Conservation (phyloP, 2,113 vertebrate species). For the Dissostichus mawsoni region DNA sequence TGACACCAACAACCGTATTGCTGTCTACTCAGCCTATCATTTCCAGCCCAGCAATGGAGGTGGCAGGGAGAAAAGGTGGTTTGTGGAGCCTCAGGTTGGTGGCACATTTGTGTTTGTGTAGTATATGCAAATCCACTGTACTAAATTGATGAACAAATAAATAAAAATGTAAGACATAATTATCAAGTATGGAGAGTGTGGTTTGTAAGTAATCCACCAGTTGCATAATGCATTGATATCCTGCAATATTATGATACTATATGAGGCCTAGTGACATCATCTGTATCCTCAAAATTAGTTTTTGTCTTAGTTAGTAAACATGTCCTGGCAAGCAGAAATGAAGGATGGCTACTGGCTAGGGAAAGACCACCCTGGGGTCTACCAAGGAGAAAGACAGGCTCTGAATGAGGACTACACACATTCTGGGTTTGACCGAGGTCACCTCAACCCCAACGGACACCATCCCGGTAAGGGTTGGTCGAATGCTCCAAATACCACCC, state of each 20-base stretch:
- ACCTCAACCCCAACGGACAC: conserved; percentile 84
- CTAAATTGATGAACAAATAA: neutral
- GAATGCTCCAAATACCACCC: too few species aligned
- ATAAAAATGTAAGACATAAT: neutral
- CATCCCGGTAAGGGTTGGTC: conserved; percentile 73
- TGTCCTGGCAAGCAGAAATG: conserved; percentile 79
- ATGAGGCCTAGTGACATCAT: neutral
- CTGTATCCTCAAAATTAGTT: too few species aligned
- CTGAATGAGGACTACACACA: conserved; percentile 81
- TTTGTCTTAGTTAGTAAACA: conserved; percentile 72
- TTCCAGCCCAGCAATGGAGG: conserved; percentile 81
- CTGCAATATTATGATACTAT: neutral
- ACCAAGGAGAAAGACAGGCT: conserved; percentile 79
- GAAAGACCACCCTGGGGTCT: conserved; percentile 75
- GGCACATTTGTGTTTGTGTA: too few species aligned
- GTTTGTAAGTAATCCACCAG: neutral
- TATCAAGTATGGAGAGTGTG: neutral
- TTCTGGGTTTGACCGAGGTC: conserved; percentile 82
- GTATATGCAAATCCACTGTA: neutral
- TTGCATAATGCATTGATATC: neutral
- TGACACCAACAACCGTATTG: conserved; percentile 78
- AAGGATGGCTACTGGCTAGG: conserved; percentile 78
- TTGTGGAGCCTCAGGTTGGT: conserved; percentile 84
- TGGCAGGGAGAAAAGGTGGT: conserved; percentile 80
- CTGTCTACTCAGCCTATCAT: conserved; percentile 81